Evolutionary conservation across 2,888 invertebrate species (phyloP).

Genomic region (Lucinisca nassula): DNA sequence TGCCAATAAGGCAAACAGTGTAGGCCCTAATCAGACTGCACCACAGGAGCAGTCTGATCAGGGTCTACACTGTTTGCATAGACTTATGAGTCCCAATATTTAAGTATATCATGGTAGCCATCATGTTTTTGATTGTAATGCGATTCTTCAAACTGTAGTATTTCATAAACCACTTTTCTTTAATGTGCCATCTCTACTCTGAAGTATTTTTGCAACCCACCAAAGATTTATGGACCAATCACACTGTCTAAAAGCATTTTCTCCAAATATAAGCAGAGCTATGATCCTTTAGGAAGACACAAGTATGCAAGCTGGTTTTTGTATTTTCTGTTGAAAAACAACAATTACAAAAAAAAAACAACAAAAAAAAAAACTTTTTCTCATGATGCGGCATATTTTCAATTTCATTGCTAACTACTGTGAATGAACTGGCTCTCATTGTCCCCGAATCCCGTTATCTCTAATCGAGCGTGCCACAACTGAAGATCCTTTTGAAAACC

Average conservation of each 20-base stretch:
- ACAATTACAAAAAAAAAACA: no score
- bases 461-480: background rate
- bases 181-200: no score
- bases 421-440: background rate
- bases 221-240: no score
- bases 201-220: no score
- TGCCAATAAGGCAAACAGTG: no score
- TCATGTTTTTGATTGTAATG: background rate
- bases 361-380: no score
- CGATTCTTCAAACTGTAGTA: no score
- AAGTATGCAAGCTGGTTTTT: background rate
- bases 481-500: constrained; percentile 2
- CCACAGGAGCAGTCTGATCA: no score
- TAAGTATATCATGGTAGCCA: background rate
- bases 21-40: no score
- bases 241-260: background rate
- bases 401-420: background rate
- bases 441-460: background rate
- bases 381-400: background rate
- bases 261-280: background rate
- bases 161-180: no score
- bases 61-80: no score
- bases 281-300: background rate
- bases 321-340: background rate
- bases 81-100: background rate